phyloP scores from a whole-genome alignment of 2,113 vertebrate genomes.

The Eulacestoma nigropectus region DNA sequence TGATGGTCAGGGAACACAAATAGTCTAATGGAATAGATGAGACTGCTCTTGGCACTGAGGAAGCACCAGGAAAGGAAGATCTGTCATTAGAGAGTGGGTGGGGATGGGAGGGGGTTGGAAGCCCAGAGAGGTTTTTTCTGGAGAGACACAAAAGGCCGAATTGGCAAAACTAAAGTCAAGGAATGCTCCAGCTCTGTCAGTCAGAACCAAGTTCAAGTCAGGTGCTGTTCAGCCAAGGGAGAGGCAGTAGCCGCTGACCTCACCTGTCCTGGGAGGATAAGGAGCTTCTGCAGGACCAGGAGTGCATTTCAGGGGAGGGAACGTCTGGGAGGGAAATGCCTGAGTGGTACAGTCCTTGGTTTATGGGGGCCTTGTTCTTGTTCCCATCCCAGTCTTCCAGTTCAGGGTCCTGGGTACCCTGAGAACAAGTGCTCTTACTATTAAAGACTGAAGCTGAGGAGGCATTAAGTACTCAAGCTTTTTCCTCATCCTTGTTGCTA shows the following conservation, averaged over 20 bases:
- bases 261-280: not conserved
- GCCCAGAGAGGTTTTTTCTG: not conserved
- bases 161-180: not conserved
- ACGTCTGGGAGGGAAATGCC: not conserved
- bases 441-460: not conserved
- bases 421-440: not conserved
- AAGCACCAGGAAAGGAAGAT: not conserved
- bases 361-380: not conserved
- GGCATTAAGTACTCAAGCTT: not conserved
- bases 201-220: not conserved
- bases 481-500: not conserved
- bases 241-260: not conserved
- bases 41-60: not conserved
- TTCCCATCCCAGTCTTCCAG: not conserved
- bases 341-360: not conserved
- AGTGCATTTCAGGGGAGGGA: not conserved
- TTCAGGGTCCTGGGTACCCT: not conserved
- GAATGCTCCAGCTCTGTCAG: not conserved
- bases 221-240: not conserved
- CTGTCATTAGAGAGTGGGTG: not conserved
- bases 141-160: not conserved
- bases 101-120: not conserved
- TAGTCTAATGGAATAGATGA: not conserved
- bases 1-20: not conserved
- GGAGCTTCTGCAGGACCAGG: not conserved